Evolutionary conservation across 1,140 invertebrate genomes (phyloP).

Genomic region (Grapholita molesta): DNA sequence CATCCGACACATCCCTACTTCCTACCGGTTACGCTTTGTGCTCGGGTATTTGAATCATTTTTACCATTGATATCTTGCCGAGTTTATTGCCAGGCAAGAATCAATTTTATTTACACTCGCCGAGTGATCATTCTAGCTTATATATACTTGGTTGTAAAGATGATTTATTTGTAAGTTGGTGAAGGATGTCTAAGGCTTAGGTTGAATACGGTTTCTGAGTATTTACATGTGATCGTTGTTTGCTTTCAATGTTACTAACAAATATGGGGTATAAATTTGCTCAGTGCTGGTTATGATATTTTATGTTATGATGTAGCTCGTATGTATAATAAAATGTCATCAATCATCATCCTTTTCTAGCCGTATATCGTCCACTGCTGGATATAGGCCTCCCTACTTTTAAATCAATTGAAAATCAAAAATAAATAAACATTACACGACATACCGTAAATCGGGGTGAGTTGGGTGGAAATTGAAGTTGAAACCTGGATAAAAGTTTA

Average conservation of each 20-base stretch:
- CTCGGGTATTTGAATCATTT: conserved; percentile 8
- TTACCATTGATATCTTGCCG: background rate
- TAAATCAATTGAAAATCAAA: no score
- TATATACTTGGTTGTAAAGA: background rate
- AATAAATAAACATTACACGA: no score
- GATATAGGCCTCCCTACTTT: no score
- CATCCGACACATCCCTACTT: no score
- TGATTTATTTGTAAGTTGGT: background rate
- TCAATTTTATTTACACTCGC: no score
- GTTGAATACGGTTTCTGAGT: background rate
- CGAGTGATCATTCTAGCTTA: background rate
- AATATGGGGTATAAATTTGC: background rate
- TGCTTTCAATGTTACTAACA: background rate
- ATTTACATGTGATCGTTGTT: background rate
- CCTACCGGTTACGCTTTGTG: background rate
- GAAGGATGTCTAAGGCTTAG: background rate
- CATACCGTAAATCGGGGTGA: no score
- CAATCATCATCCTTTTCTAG: no score
- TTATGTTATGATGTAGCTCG: background rate
- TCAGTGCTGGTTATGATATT: background rate
- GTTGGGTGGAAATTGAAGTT: no score
- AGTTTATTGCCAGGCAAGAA: background rate
- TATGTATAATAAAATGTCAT: no score
- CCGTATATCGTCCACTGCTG: no score
- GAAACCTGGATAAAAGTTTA: no score